Evolutionary conservation across 2,888 invertebrate genomes (phyloP), one percentile per base, ranked within the genome.

Genomic region (Xiphydria camelus): DNA sequence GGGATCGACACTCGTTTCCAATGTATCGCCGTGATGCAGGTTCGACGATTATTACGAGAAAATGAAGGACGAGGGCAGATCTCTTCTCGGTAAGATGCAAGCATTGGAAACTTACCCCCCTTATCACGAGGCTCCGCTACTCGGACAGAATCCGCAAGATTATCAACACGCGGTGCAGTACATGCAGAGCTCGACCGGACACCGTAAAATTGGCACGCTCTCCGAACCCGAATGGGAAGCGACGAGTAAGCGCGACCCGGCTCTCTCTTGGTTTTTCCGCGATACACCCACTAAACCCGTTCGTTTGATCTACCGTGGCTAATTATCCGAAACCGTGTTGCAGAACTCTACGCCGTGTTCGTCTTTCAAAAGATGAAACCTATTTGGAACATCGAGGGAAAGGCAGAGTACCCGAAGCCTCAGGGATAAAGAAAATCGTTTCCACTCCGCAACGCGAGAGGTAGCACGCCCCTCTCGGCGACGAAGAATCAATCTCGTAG

Each of bases 191-290:
- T 53, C 59, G 4, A 59, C 64, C 1, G 61, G 53, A 20, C 65
- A 65, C 48, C 62, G 69, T 14, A 75, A 75, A 33, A 77, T 91
- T 56, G 94, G 95, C 7, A 95, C 96, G 2, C 80, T 96, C 61
- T 91, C 94, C 7, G 82, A 83, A 61, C 83, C 88, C 31, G 95
- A 96, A 77, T 96, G 96, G 96, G 94, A 96, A 78, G 94, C 90
- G 49, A 85, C 88, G 53, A 88, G 94, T 94, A 79, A 86, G 88
- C 84, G 59, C 23, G n/a, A n/a, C n/a, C n/a, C n/a, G n/a, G n/a
- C n/a, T n/a, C n/a, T n/a, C n/a, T 29, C 4, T 39, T 12, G 1
- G 21, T 29, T 4, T 7, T n/a, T 31, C 21, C 7, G 6, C 22
- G 15, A 23, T 23, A 6, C 23, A n/a, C n/a, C 7, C n/a, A n/a